Conservation (phyloP, 2,113 vertebrate genomes). For the Bubalus kerabau region DNA sequence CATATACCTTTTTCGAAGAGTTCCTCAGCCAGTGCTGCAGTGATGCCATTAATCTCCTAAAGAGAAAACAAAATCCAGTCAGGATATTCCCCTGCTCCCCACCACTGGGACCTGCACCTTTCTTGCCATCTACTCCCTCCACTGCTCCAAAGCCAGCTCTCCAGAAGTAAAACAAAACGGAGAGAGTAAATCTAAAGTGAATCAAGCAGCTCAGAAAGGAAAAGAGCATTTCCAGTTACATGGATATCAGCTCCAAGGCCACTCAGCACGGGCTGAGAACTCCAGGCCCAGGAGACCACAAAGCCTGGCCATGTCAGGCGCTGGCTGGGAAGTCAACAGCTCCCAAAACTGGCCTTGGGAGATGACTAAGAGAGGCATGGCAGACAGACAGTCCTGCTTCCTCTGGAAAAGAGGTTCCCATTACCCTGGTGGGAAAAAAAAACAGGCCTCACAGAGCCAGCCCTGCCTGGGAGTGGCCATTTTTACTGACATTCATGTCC, state of each 20-base stretch:
- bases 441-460: not conserved
- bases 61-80: constrained; percentile 47
- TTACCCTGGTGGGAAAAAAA: not conserved
- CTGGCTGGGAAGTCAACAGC: not conserved
- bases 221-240: not conserved
- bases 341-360: not conserved
- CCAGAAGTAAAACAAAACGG: not conserved
- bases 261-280: not conserved
- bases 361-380: not conserved
- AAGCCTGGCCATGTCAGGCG: not conserved
- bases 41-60: constrained; percentile 96
- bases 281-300: not conserved
- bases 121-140: not conserved
- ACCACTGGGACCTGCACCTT: no score
- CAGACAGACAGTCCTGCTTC: not conserved
- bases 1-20: constrained; percentile 93
- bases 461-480: not conserved
- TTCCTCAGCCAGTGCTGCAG: constrained; percentile 93
- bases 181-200: not conserved
- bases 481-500: not conserved
- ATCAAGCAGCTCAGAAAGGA: not conserved
- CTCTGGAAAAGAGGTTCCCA: not conserved
- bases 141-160: not conserved
- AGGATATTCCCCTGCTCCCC: not conserved
- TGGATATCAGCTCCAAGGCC: not conserved